Conservation (phyloP, 2,888 invertebrate genomes). For the Psococerastis gibbosa region DNA sequence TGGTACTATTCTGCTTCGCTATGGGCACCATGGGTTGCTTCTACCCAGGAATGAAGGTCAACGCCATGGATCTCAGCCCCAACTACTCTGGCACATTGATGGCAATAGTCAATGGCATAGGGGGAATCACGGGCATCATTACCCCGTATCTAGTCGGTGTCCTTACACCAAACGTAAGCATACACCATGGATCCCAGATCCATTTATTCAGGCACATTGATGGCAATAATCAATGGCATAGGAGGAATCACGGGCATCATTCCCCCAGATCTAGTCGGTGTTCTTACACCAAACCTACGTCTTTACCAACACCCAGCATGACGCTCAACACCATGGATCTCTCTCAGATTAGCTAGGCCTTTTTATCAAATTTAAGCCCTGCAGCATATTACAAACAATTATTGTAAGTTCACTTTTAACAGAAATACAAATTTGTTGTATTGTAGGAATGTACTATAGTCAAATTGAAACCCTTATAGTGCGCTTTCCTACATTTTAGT, state of each 20-base stretch:
- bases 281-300: background rate
- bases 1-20: slow-evolving; percentile 40
- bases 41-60: slow-evolving; percentile 51
- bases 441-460: too few species aligned
- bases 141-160: slow-evolving; percentile 39
- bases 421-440: too few species aligned
- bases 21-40: slow-evolving; percentile 53
- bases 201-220: slow-evolving; percentile 45
- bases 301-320: too few species aligned
- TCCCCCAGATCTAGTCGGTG: too few species aligned
- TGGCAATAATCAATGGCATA: slow-evolving; percentile 50
- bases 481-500: too few species aligned
- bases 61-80: slow-evolving; percentile 43
- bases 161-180: slow-evolving; percentile 32
- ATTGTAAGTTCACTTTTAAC: too few species aligned
- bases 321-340: too few species aligned
- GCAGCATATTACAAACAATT: too few species aligned
- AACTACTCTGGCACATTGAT: slow-evolving; percentile 46
- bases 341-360: too few species aligned
- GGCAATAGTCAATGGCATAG: slow-evolving; percentile 41
- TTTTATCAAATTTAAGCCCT: too few species aligned
- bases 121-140: slow-evolving; percentile 39
- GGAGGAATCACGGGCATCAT: slow-evolving; percentile 52
- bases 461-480: too few species aligned
- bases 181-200: too few species aligned